Evolutionary conservation across 2,113 vertebrate genomes (phyloP).

Genomic region (Carassius auratus): DNA sequence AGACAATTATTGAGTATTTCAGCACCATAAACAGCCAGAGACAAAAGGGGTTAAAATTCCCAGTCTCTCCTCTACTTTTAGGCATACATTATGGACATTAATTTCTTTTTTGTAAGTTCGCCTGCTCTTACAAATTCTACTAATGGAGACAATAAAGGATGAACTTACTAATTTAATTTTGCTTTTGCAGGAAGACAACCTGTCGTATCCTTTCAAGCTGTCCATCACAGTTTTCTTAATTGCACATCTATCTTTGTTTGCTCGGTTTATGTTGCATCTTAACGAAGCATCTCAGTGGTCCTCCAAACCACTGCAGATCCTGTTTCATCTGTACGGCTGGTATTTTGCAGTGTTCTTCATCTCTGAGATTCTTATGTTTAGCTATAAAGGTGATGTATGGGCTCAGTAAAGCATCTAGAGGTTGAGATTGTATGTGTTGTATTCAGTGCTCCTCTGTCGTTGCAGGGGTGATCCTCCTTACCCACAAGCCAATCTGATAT

Average conservation of each 20-base stretch:
- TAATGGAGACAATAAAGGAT: too few species aligned
- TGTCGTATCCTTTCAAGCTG: constrained; percentile 61
- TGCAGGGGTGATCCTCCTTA: constrained; percentile 86
- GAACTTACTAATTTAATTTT: neutral
- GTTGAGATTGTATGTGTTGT: neutral
- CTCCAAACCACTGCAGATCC: constrained; percentile 85
- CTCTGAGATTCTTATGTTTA: constrained; percentile 86
- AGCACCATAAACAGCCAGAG: neutral
- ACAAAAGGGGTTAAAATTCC: too few species aligned
- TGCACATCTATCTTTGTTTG: neutral
- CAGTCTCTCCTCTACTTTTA: neutral
- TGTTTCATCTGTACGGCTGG: constrained; percentile 89
- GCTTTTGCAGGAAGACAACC: constrained; percentile 51
- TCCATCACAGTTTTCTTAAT: neutral
- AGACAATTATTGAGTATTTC: neutral
- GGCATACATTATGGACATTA: neutral
- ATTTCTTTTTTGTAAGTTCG: neutral
- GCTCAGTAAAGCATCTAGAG: neutral
- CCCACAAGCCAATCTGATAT: constrained; percentile 80
- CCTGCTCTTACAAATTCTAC: too few species aligned
- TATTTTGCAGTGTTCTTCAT: constrained; percentile 89
- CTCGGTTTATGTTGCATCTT: constrained; percentile 18
- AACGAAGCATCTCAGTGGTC: constrained; percentile 74
- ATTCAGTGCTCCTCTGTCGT: neutral
- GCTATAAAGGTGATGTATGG: constrained; percentile 86